Evolutionary conservation across 64 coral and sea anemone genomes (phyloP), one percentile per base, ranked within the genome.

Genomic region (Montipora capricornis): DNA sequence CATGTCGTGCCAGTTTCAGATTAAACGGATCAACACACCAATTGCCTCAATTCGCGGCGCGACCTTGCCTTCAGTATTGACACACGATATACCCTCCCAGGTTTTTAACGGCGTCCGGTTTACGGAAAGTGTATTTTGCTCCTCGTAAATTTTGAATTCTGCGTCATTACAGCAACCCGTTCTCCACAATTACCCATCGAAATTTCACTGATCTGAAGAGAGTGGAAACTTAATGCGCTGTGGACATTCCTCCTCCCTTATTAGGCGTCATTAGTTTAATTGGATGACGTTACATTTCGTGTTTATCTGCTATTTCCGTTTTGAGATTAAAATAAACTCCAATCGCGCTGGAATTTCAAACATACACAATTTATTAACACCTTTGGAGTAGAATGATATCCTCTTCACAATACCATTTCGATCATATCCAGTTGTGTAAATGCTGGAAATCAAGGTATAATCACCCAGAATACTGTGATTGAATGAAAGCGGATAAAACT

Each of bases 231-330:
- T 37, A 37, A 37, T 37, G 37, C 37, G 37, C 37, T 37, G 1
- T 37, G 37, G 37, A 57, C 53, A 57, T 57, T 57, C 53, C 53
- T 57, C 11, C 11, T 6, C 1, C 11, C 11, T 6, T 11, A 57
- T 57, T 57, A 57, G 53, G 53, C 53, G 53, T 57, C 53, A 57
- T 57, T 0, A 57, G 53, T 57, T 12, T 55, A 5, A 14, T 16
- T 67, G 62, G 15, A 67, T 67, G 62, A 67, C 62, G 20, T 71
- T 22, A 15, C 3, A 20, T 6, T 20, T 24, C 4, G 62, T 71
- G 19, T n/a, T 71, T 6, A n/a, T 64, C 10, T 14, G 0, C 9
- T 47, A 71, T 86, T 86, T 86, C 82, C 82, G 82, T 73, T 86
- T 70, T 49, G 66, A 22, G 68, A 17, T 64, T 0, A 48, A 47